phyloP scores from a whole-genome alignment of 2,113 vertebrate genomes.

The Emydura subglobosa region DNA sequence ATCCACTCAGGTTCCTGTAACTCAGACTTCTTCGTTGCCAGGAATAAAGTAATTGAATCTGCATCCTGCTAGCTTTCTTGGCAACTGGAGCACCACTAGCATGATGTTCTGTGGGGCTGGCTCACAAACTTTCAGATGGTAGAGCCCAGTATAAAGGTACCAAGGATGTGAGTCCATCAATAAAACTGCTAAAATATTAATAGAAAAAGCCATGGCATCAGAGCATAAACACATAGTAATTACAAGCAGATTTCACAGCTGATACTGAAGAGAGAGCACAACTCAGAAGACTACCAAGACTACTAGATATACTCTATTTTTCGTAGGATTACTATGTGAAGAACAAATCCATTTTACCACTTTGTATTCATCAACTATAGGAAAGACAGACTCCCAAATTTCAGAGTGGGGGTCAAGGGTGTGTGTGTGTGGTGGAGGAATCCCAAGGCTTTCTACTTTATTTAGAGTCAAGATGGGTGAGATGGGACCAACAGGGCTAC shows the following conservation, averaged over 20 bases:
- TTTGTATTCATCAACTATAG: background rate
- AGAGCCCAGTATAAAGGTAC: background rate
- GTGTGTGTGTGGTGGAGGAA: fast-evolving
- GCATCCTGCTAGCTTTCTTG: background rate
- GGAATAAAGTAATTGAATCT: background rate
- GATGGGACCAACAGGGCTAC: background rate
- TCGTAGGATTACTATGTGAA: no score
- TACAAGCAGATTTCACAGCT: background rate
- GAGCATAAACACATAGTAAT: background rate
- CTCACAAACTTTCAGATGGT: background rate
- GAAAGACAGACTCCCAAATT: background rate
- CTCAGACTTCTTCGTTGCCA: background rate
- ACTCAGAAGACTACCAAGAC: background rate
- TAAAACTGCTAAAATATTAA: background rate
- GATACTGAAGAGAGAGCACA: background rate
- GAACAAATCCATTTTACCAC: background rate
- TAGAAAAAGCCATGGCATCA: background rate
- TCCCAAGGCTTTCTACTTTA: background rate
- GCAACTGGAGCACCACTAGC: background rate
- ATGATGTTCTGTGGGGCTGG: background rate
- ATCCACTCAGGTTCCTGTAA: background rate
- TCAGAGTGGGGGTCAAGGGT: background rate
- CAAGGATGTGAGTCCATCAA: background rate
- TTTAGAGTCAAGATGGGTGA: background rate
- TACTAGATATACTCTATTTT: background rate